Evolutionary conservation across 2,888 invertebrate species (phyloP), one percentile per base, ranked within the genome.

Genomic region (Ophion ellenae): DNA sequence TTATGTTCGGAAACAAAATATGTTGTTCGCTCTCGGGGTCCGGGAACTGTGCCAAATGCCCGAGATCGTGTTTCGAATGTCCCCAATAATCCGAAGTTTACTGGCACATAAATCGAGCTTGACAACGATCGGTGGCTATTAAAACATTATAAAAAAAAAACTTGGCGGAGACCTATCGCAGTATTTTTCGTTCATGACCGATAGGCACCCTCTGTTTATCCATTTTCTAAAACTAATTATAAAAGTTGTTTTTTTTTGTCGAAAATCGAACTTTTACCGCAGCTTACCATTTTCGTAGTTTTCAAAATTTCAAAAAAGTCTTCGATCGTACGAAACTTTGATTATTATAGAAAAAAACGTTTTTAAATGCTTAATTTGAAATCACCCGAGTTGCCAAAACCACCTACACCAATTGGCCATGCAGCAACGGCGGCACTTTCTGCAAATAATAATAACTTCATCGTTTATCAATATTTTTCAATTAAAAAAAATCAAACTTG

Each of bases 31-130:
- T 45, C 40, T 61, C 53, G 11, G 11, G 47, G 11, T 40, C 64
- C 67, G 82, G 85, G 81, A 85, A 82, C 70, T n/a, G 47, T 10
- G 85, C 81, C 85, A 85, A 82, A n/a, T n/a, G 73, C 75, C 71
- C 59, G 64, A 75, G 53, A 85, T 85, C 81, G 67, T 75, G 79
- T 85, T 85, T 75, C 82, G 24, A 64, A 82, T 32, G 57, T 79
- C 78, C 85, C 64, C 78, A 78, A 75, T 71, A 75, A 78, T 81
- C 81, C 61, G 67, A 73, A 53, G 17, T 77, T 85, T 78, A 61
- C 69, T 67, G 9, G 2, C 45, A 66, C 64, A 80, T 24, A 64
- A 80, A 66, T 71, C 28, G 32, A 40, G 20, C n/a, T 64, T 71
- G 7, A 32, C 53, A 63, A 53, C 17, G 59, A 66, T 28, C 10